Percentiles rank a stretch among this genome's conserved stretches.
Evolutionary conservation across 2,888 invertebrate genomes (phyloP).

Genomic region (Blastobasis lacticolella): DNA sequence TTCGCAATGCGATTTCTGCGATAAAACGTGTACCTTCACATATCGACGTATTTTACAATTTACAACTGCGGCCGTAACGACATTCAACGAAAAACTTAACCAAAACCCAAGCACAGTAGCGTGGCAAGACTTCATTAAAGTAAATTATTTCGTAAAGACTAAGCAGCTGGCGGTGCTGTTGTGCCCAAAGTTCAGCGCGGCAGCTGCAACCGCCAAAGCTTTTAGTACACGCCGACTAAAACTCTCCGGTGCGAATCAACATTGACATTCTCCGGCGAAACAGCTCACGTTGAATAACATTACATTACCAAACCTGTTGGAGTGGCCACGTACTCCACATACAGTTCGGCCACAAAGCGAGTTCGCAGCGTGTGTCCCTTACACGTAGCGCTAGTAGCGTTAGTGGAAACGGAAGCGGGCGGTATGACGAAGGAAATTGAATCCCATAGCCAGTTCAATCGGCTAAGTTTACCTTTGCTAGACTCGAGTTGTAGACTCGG

Average conservation of each 20-base stretch:
- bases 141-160: no score
- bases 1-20: no score
- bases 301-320: slow-evolving; percentile 8
- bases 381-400: slow-evolving; percentile 9
- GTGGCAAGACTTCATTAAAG: no score
- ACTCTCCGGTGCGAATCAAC: slow-evolving; percentile 17
- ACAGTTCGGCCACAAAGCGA: not conserved
- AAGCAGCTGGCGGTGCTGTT: no score
- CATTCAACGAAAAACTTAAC: no score
- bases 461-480: slow-evolving; percentile 24
- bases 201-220: slow-evolving; percentile 21
- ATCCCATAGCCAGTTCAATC: slow-evolving; percentile 28
- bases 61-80: slow-evolving; percentile 11
- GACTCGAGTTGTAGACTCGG: not conserved
- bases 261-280: slow-evolving; percentile 3
- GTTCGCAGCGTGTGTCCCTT: slow-evolving; percentile 7
- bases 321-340: not conserved
- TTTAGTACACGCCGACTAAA: slow-evolving; percentile 29
- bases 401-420: slow-evolving; percentile 30
- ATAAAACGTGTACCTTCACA: no score
- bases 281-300: not conserved
- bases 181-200: no score
- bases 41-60: no score
- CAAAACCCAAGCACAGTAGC: no score
- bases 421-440: slow-evolving; percentile 34